Evolutionary conservation across 1,140 invertebrate species (phyloP).

Genomic region (Calycopis cecrops): DNA sequence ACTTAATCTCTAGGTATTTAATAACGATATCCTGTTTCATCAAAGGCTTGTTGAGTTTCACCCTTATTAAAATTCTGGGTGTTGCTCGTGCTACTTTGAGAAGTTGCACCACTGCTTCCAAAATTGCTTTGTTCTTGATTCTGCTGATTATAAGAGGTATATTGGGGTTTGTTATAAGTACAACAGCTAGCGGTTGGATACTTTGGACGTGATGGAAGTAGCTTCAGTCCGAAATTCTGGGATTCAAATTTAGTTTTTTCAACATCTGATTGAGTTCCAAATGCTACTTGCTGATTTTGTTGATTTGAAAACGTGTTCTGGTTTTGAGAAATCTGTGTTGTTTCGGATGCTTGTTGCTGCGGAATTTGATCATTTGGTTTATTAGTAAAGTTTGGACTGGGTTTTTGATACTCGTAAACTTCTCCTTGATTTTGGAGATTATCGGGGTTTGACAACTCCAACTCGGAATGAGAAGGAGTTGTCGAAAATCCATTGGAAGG

Average conservation of each 20-base stretch:
- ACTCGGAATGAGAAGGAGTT: too few relatives aligned
- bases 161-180: neutral
- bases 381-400: conserved; percentile 16
- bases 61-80: conserved; percentile 22
- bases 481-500: too few relatives aligned
- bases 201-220: conserved; percentile 2
- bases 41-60: conserved; percentile 51
- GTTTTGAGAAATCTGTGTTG: too few relatives aligned
- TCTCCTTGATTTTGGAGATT: conserved; percentile 16
- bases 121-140: neutral
- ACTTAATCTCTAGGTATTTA: conserved; percentile 17
- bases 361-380: neutral
- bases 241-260: conserved; percentile 2
- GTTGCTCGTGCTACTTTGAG: neutral
- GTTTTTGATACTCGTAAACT: conserved; percentile 26
- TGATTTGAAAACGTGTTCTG: neutral
- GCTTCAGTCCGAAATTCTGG: conserved; percentile 8
- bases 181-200: neutral
- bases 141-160: neutral
- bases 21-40: conserved; percentile 57
- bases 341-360: neutral
- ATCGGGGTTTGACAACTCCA: too few relatives aligned
- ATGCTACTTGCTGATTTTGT: conserved; percentile 3
- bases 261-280: neutral
- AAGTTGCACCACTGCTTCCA: neutral